These are phyloP conservation scores for Misgurnus mizolepis DNA, from an alignment of 2,113 vertebrate genomes.

Conservation along the genomic window DNA sequence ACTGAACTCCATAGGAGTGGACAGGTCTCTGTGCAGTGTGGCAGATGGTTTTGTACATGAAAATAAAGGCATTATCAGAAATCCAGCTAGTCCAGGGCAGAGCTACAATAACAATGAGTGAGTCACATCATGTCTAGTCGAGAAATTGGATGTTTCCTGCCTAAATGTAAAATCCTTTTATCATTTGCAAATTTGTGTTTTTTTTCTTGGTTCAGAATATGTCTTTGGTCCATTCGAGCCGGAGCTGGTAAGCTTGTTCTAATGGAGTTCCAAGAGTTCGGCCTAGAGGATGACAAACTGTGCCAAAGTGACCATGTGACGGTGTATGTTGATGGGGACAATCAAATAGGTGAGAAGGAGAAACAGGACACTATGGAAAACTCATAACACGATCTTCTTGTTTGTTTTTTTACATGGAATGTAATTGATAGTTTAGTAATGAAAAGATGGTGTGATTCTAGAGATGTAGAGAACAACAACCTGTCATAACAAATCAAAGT, in stretches of 20 bases:
- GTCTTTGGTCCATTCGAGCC: conserved; percentile 74
- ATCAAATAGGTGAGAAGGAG: conserved; percentile 73
- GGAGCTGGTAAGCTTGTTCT: conserved; percentile 67
- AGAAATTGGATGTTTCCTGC: not conserved
- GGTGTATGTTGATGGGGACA: conserved; percentile 65
- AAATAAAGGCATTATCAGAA: conserved; percentile 72
- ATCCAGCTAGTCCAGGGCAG: conserved; percentile 66
- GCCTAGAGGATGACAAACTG: conserved; percentile 71
- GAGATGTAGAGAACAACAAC: no score
- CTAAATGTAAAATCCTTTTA: not conserved
- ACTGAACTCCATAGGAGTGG: conserved; percentile 10
- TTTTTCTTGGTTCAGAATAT: conserved; percentile 67
- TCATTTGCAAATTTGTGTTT: not conserved
- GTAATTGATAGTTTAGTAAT: not conserved
- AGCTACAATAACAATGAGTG: conserved; percentile 78
- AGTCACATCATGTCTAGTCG: conserved; percentile 55
- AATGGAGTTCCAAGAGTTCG: conserved; percentile 74
- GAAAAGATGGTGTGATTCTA: no score
- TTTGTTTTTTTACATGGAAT: not conserved
- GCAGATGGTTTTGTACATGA: conserved; percentile 64
- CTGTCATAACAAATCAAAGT: no score
- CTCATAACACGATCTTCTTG: not conserved
- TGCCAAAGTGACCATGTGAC: conserved; percentile 77
- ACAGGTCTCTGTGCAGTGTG: conserved; percentile 64
- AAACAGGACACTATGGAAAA: not conserved